Conservation (phyloP, 2,888 invertebrate species). For the Leptinotarsa haldemani region DNA sequence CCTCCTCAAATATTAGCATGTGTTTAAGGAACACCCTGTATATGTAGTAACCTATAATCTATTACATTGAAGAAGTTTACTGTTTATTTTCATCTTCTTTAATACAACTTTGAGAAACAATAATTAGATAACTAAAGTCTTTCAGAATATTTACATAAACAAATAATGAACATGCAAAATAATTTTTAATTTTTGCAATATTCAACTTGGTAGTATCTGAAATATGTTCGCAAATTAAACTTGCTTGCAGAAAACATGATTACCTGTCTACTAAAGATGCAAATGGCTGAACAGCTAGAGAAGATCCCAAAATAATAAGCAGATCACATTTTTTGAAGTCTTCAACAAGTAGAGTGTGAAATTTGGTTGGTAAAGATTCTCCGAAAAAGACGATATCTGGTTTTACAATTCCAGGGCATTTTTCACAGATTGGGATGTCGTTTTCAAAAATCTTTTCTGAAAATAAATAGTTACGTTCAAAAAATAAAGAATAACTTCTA, state of each 20-base stretch:
- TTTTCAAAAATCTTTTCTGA: conserved; percentile 79
- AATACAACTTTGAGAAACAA: too few relatives aligned
- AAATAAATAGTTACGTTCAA: conserved; percentile 48
- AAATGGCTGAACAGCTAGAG: conserved; percentile 94
- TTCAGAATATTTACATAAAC: too few relatives aligned
- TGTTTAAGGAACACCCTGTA: too few relatives aligned
- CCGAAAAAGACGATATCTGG: conserved; percentile 98
- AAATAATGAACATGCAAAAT: too few relatives aligned
- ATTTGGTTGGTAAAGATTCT: conserved; percentile 85
- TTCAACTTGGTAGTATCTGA: too few relatives aligned
- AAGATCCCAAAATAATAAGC: conserved; percentile 95
- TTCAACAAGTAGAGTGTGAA: conserved; percentile 74
- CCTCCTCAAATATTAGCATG: too few relatives aligned
- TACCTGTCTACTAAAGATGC: conserved; percentile 87
- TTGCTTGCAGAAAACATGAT: conserved; percentile 19
- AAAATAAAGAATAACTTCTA: too few relatives aligned
- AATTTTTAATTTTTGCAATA: too few relatives aligned
- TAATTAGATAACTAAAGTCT: too few relatives aligned
- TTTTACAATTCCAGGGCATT: conserved; percentile 81
- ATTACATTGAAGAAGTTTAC: too few relatives aligned
- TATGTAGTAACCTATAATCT: too few relatives aligned
- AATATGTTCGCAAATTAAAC: neutral
- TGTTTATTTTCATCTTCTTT: too few relatives aligned
- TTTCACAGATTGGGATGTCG: conserved; percentile 80
- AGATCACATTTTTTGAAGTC: conserved; percentile 91